Evolutionary conservation across 2,888 invertebrate species (phyloP), one percentile per base, ranked within the genome.

Genomic region (Pterostichus madidus): DNA sequence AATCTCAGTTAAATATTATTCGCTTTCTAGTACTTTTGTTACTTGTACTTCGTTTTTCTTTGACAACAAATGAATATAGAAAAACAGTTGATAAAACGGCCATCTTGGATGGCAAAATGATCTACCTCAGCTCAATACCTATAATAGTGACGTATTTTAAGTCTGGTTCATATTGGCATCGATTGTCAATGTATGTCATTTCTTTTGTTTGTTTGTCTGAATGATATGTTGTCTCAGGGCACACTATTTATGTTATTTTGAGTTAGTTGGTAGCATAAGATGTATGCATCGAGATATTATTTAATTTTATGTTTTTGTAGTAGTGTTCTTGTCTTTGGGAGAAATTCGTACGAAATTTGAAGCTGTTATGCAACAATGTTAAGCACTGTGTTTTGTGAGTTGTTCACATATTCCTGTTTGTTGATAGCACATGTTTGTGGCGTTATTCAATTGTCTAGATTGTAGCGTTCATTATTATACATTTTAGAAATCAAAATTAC

Each of bases 201-300:
- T 59, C 32, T 17, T 59, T 71, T 39, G 68, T 71, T 78, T 44
- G 35, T 56, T 59, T 59, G 39, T 44, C 5, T 75, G 13, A 49
- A 75, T 49, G 31, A 61, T 87, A 85, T 85, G 86, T 86, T 88
- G 86, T 88, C 88, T 89, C 88, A 88, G 88, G 88, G 88, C 87
- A 87, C 86, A 46, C 31, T 61, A 17, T 75, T 84, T 86, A 84
- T 86, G 85, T 84, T 84, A 83, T 85, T 83, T 84, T 85, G 83
- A 76, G 80, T 83, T 84, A 84, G 73, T 79, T 75, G 10, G 10
- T 64, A 64, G 52, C 53, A 75, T 64, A 17, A 64, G 17, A 35
- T 49, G 32, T 35, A 64, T 32, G 64, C 64, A 64, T 64, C 64
- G 64, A 59, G 49, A 56, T 56, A 56, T 56, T 56, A 17, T 56